Evolutionary conservation across 2,888 invertebrate species (phyloP).

Genomic region (Lasioglossum oenotherae): DNA sequence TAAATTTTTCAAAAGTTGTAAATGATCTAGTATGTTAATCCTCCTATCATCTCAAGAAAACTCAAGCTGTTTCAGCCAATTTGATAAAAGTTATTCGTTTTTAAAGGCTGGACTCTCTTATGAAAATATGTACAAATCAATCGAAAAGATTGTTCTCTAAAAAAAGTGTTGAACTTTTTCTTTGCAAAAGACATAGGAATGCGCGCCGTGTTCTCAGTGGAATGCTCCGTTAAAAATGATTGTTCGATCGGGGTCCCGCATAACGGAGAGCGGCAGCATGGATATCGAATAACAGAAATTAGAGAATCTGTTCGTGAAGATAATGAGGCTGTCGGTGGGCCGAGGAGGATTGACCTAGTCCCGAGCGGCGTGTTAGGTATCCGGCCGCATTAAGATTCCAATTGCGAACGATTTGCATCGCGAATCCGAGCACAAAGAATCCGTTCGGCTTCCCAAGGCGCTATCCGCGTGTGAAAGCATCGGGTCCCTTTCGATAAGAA

Average conservation of each 20-base stretch:
- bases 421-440: constrained; percentile 9
- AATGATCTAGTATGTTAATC: too few relatives aligned
- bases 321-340: constrained; percentile 24
- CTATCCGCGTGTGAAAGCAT: constrained; percentile 5
- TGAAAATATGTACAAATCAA: not conserved
- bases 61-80: too few relatives aligned
- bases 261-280: not conserved
- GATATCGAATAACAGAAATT: constrained; percentile 16
- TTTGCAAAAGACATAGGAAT: not conserved
- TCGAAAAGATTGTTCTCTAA: not conserved
- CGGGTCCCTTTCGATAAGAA: constrained; percentile 39
- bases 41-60: too few relatives aligned
- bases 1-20: too few relatives aligned
- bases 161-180: not conserved
- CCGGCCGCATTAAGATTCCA: constrained; percentile 22
- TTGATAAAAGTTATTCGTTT: too few relatives aligned
- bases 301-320: constrained; percentile 18
- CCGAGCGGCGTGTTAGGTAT: constrained; percentile 15
- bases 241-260: not conserved
- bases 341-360: constrained; percentile 34
- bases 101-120: too few relatives aligned
- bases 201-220: not conserved
- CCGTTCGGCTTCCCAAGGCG: constrained; percentile 4
- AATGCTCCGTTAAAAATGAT: not conserved
- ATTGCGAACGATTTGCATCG: constrained; percentile 25